Conservation (phyloP, 2,113 vertebrate genomes). For the Arenaria interpres region DNA sequence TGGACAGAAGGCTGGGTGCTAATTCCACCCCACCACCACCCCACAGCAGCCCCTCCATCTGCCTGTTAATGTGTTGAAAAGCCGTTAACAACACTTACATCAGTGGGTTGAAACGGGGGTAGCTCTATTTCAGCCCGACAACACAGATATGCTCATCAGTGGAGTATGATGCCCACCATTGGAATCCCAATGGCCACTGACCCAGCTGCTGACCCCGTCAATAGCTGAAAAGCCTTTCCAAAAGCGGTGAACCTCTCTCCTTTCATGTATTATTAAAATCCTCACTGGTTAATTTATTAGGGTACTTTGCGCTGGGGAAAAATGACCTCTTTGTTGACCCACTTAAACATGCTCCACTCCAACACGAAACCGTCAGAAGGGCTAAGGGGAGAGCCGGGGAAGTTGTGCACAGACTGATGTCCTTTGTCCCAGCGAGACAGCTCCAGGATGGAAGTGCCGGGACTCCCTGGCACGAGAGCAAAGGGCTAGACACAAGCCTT, state of each 20-base stretch:
- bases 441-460: constrained; percentile 46
- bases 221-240: constrained; percentile 54
- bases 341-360: constrained; percentile 29
- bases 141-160: fast-evolving
- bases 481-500: constrained; percentile 56
- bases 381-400: background rate
- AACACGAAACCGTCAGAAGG: constrained; percentile 7
- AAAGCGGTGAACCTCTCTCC: constrained; percentile 14
- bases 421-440: constrained; percentile 47
- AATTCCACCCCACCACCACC: background rate
- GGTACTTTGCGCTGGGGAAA: constrained; percentile 50
- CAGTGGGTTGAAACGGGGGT: background rate
- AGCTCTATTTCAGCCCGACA: fast-evolving
- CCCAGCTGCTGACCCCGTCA: background rate
- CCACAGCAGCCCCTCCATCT: background rate
- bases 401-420: constrained; percentile 20
- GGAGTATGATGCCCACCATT: background rate
- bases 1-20: background rate
- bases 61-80: background rate
- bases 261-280: constrained; percentile 56
- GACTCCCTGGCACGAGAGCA: constrained; percentile 67
- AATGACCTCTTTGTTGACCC: constrained; percentile 49
- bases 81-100: background rate
- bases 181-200: background rate
- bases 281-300: constrained; percentile 62